Evolutionary conservation across 2,888 invertebrate species (phyloP).

Genomic region (Entomobrya proxima): DNA sequence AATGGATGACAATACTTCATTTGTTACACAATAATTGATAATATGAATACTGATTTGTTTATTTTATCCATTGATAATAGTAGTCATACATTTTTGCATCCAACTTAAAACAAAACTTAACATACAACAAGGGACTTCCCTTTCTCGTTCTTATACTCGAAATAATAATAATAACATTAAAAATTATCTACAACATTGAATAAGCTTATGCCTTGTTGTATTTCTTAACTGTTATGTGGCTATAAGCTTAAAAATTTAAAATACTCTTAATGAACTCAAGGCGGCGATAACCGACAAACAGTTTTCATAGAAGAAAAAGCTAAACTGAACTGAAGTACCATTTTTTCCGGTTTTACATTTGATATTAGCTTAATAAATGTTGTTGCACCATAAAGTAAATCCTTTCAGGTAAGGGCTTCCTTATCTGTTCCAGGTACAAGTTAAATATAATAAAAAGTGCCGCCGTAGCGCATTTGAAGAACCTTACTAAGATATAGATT

Average conservation of each 20-base stretch:
- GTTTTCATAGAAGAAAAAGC: slow-evolving; percentile 41
- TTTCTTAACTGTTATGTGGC: background rate
- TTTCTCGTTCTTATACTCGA: background rate
- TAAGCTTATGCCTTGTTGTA: background rate
- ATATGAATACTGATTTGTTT: slow-evolving; percentile 52
- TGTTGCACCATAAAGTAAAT: slow-evolving; percentile 12
- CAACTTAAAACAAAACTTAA: slow-evolving; percentile 6
- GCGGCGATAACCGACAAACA: slow-evolving; percentile 11
- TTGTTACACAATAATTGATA: background rate
- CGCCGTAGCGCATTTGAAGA: too few relatives aligned
- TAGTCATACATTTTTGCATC: slow-evolving; percentile 24
- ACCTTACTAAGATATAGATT: too few relatives aligned
- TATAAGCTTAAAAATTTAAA: slow-evolving; percentile 50
- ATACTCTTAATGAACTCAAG: slow-evolving; percentile 58
- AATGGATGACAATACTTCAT: too few relatives aligned
- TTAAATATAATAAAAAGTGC: too few relatives aligned
- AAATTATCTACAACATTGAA: slow-evolving; percentile 41
- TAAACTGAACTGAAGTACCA: background rate
- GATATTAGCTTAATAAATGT: background rate
- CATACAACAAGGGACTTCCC: slow-evolving; percentile 6
- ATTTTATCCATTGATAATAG: slow-evolving; percentile 40
- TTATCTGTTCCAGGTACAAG: too few relatives aligned
- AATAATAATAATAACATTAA: slow-evolving; percentile 57
- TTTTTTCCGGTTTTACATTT: background rate
- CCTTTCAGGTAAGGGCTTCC: too few relatives aligned